These are phyloP conservation scores for Steatornis caripensis DNA, from an alignment of 2,113 vertebrate genomes.

Conservation along the genomic window DNA sequence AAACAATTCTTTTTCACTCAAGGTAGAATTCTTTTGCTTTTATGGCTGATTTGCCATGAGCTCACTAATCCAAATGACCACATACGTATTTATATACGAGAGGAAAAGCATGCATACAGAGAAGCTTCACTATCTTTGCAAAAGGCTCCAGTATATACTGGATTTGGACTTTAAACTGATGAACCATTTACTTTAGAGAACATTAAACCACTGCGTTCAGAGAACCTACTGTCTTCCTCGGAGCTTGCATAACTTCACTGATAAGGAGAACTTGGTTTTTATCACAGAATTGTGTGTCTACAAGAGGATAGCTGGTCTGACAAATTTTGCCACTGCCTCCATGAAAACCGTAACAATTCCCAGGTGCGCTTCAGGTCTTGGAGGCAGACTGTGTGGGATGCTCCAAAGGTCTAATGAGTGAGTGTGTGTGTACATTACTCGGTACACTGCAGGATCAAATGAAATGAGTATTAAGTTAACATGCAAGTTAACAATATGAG, in stretches of 20 bases:
- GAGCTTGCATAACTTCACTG: neutral
- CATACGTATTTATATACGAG: neutral
- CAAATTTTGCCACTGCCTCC: neutral
- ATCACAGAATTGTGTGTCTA: neutral
- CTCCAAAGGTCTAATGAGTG: neutral
- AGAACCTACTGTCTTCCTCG: neutral
- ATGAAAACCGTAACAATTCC: neutral
- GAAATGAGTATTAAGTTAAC: neutral
- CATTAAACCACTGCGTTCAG: neutral
- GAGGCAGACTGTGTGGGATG: rapidly evolving
- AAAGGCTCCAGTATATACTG: neutral
- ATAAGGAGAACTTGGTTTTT: neutral
- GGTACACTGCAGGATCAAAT: neutral
- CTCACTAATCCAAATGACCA: neutral
- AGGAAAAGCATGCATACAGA: neutral
- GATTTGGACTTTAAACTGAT: neutral
- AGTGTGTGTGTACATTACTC: neutral
- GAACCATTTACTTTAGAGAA: neutral
- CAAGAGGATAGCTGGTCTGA: neutral
- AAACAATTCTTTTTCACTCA: neutral
- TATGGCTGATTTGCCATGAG: neutral
- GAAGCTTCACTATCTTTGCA: neutral
- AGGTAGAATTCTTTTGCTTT: neutral
- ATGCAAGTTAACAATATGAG: neutral
- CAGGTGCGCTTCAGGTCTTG: neutral